These are phyloP conservation scores for Ancistrus triradiatus DNA, from an alignment of 2,113 vertebrate species.

Conservation along the genomic window DNA sequence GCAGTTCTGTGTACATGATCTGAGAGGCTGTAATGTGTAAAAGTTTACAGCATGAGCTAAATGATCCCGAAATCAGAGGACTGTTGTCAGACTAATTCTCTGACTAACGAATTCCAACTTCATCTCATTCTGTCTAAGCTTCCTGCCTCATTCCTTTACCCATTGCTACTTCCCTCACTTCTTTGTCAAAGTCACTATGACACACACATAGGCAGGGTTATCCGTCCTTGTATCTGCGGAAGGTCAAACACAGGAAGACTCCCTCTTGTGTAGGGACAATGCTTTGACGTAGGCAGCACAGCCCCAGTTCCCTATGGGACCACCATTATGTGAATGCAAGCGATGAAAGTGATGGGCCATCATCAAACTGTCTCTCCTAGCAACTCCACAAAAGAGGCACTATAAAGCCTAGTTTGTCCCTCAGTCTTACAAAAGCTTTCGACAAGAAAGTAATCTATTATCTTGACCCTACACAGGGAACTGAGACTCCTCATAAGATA, in stretches of 20 bases:
- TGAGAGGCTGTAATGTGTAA: no score
- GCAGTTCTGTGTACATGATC: no score
- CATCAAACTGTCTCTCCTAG: slow-evolving; percentile 5
- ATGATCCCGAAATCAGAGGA: no score
- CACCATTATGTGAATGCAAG: not conserved
- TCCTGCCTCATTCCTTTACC: not conserved
- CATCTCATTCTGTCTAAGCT: slow-evolving; percentile 17
- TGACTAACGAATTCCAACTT: not conserved
- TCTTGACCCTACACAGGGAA: not conserved
- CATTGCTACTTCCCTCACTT: not conserved
- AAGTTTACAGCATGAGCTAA: no score
- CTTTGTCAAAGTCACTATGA: slow-evolving; percentile 7
- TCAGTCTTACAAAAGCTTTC: not conserved
- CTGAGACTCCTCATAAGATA: no score
- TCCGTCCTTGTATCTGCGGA: slow-evolving; percentile 37
- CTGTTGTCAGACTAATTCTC: no score
- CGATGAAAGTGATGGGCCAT: not conserved
- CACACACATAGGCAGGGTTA: slow-evolving; percentile 21
- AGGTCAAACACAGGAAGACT: slow-evolving; percentile 57
- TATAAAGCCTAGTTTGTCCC: not conserved
- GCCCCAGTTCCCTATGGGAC: slow-evolving; percentile 7
- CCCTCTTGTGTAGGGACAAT: slow-evolving; percentile 51
- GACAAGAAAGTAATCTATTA: no score
- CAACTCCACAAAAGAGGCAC: slow-evolving; percentile 16
- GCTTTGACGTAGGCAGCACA: slow-evolving; percentile 39